Conservation (phyloP, 2,113 vertebrate genomes). For the Xerus inauris region DNA sequence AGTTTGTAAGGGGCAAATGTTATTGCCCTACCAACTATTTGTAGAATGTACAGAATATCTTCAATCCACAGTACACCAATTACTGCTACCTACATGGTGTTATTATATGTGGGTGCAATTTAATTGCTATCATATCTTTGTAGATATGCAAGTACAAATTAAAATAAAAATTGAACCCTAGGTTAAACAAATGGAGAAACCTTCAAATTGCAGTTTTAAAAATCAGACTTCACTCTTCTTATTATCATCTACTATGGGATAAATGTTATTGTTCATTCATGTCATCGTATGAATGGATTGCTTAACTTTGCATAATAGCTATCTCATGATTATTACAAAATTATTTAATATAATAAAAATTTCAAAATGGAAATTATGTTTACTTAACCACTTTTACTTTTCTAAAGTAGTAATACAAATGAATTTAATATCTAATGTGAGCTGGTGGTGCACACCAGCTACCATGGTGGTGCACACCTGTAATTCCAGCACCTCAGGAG, state of each 20-base stretch:
- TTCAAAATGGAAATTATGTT: not conserved
- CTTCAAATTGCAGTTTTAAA: not conserved
- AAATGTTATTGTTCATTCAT: not conserved
- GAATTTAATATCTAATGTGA: not conserved
- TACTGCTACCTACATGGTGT: not conserved
- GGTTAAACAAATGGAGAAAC: not conserved
- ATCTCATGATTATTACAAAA: slow-evolving; percentile 16
- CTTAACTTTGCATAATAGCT: not conserved
- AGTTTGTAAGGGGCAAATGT: not conserved
- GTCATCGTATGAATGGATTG: not conserved
- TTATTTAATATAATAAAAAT: not conserved
- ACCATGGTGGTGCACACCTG: too few species aligned
- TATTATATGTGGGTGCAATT: not conserved
- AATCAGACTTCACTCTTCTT: not conserved
- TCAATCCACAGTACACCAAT: not conserved
- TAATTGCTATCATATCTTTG: not conserved
- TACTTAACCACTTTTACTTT: slow-evolving; percentile 13
- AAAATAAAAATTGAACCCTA: not conserved
- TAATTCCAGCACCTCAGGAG: too few species aligned
- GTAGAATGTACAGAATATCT: not conserved
- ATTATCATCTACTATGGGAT: not conserved
- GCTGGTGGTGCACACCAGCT: not conserved
- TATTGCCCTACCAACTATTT: not conserved
- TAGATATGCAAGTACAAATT: slow-evolving; percentile 20
- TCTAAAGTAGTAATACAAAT: not conserved